Evolutionary conservation across 2,113 vertebrate species (phyloP), one percentile per base, ranked within the genome.

Genomic region (Myotis brandtii): DNA sequence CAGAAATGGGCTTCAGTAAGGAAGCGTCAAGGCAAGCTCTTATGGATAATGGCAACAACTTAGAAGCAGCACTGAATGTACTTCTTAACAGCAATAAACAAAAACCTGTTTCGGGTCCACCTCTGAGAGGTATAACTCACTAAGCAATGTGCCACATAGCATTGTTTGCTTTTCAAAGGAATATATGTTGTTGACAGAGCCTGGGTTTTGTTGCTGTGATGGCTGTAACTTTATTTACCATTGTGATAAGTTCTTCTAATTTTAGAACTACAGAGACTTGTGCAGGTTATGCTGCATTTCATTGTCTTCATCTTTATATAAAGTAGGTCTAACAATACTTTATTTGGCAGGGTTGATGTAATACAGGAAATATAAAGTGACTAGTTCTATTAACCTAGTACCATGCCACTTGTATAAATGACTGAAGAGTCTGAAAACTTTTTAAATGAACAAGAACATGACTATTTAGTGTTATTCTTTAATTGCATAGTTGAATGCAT

Each of bases 1-100:
- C 99, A 97, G 99, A 99, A 98, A 99, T 99, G 99, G 99, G 99
- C 77, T 99, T 99, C 96, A 99, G 99, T 98, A 99, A 99, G 97
- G 99, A 99, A 97, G 99, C 99, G 17, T 99, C 99, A 30, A 99
- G 99, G 62, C 99, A 99, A 97, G 99, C 99, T 18, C 98, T 99
- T 91, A 99, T 99, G 99, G 99, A 99, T 98, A 99, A 99, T 96
- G 99, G 99, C 98, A 99, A 99, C 98, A 99, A 99, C 97, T 96
- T 99, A 96, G 99, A 99, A 98, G 99, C 99, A 69, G 99, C 99
- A 66, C 98, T 99, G 95, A 99, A 99, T 98, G 98, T 99, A 96
- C 99, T 99, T 91, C 98, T 99, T 72, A 99, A 98, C 82, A 99
- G 98, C 97, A 98, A 95, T 97, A 99, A 99, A 94, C 98, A 98